Conservation (phyloP, 2,113 vertebrate species). For the Rhabdornis inornatus region DNA sequence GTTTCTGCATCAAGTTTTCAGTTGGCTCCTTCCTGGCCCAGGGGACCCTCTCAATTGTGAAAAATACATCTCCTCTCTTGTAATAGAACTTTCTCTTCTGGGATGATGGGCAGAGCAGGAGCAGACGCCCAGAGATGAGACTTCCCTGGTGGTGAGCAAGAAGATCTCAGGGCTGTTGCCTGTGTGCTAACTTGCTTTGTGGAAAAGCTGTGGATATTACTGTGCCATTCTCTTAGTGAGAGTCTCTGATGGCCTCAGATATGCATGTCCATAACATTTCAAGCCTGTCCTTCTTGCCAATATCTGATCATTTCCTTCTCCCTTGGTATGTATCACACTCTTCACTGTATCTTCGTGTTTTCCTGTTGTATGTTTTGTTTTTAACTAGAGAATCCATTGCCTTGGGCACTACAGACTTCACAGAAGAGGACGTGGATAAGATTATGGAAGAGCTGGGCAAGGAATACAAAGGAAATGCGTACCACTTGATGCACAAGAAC, state of each 20-base stretch:
- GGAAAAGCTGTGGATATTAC: neutral
- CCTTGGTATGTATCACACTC: neutral
- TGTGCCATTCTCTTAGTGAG: neutral
- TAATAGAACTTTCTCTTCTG: neutral
- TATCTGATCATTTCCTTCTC: neutral
- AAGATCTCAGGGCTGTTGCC: neutral
- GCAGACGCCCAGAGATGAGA: neutral
- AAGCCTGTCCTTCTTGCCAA: neutral
- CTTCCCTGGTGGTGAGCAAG: neutral
- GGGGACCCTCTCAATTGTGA: neutral
- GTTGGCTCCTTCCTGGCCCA: neutral
- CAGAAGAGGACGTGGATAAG: constrained; percentile 88
- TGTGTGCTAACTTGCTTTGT: neutral
- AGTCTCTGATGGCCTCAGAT: neutral
- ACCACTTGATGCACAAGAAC: constrained; percentile 91
- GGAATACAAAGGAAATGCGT: constrained; percentile 87
- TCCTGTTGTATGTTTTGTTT: neutral
- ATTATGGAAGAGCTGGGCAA: constrained; percentile 92
- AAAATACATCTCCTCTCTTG: neutral
- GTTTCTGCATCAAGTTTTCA: neutral
- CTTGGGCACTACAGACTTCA: constrained; percentile 88
- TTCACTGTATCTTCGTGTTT: neutral
- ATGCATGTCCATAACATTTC: neutral
- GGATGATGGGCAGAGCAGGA: neutral
- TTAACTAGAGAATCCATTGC: constrained; percentile 85